phyloP scores from a whole-genome alignment of 2,113 vertebrate genomes.

The Chamaea fasciata region DNA sequence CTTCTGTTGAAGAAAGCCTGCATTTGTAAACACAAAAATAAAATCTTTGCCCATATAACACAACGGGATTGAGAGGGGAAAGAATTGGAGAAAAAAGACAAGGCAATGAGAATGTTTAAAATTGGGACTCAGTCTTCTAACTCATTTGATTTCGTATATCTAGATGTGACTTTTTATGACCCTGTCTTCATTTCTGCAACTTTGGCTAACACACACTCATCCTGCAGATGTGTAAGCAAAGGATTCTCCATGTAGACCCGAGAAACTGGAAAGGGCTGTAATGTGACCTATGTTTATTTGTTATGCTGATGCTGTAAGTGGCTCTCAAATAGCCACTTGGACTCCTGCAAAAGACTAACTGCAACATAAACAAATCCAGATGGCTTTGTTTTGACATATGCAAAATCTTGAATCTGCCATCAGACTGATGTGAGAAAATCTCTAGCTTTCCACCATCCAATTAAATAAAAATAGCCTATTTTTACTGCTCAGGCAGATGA shows the following conservation, averaged over 20 bases:
- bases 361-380: conserved; percentile 31
- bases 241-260: fast-evolving
- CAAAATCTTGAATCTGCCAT: conserved; percentile 13
- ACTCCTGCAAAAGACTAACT: conserved; percentile 12
- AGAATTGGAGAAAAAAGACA: neutral
- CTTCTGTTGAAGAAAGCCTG: neutral
- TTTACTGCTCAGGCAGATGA: neutral
- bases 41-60: neutral
- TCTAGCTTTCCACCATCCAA: neutral
- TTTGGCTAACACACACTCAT: neutral
- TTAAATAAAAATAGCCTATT: conserved; percentile 15
- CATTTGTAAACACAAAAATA: neutral
- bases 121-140: neutral
- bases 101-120: neutral
- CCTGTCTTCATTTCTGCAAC: neutral
- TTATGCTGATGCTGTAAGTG: neutral
- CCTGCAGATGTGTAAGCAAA: neutral
- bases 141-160: neutral
- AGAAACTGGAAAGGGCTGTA: neutral
- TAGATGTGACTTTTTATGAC: neutral
- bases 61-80: neutral
- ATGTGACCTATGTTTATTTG: neutral
- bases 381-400: conserved; percentile 30
- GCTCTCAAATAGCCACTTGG: neutral
- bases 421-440: neutral